Conservation (phyloP, 92 coral and sea anemone species). For the Meandrina meandrites region DNA sequence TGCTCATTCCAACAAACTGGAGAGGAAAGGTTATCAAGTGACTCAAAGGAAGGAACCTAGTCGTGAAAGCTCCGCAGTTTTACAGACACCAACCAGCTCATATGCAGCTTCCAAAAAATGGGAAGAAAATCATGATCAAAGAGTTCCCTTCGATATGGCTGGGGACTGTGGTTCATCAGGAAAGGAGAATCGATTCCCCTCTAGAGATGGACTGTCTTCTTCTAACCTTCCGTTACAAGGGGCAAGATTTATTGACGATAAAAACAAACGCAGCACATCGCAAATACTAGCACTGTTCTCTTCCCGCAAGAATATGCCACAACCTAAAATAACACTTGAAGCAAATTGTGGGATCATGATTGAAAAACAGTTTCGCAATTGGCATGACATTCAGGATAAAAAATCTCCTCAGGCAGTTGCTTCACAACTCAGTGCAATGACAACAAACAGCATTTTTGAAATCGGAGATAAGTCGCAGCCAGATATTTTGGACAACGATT, state of each 20-base stretch:
- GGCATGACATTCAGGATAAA: background rate
- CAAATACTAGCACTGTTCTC: slow-evolving; percentile 69
- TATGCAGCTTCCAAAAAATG: background rate
- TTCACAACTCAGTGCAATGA: background rate
- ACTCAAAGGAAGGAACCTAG: background rate
- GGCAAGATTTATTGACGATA: background rate
- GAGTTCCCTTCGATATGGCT: slow-evolving; percentile 13
- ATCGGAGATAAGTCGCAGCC: background rate
- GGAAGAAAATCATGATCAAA: slow-evolving; percentile 16
- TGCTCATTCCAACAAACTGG: background rate
- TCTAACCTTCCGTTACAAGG: background rate
- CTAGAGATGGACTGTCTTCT: background rate
- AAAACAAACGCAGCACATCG: slow-evolving; percentile 44
- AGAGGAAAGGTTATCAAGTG: background rate
- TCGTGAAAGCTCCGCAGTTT: background rate
- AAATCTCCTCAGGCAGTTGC: background rate
- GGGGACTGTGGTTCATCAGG: background rate
- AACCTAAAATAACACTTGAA: background rate
- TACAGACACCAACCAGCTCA: background rate
- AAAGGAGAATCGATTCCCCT: slow-evolving; percentile 3
- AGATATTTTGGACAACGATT: background rate
- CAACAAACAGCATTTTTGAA: slow-evolving; percentile 3
- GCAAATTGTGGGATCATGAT: background rate
- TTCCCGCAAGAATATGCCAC: background rate
- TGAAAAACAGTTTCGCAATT: background rate